Conservation (phyloP, 92 coral and sea anemone genomes). For the Micromussa lordhowensis region DNA sequence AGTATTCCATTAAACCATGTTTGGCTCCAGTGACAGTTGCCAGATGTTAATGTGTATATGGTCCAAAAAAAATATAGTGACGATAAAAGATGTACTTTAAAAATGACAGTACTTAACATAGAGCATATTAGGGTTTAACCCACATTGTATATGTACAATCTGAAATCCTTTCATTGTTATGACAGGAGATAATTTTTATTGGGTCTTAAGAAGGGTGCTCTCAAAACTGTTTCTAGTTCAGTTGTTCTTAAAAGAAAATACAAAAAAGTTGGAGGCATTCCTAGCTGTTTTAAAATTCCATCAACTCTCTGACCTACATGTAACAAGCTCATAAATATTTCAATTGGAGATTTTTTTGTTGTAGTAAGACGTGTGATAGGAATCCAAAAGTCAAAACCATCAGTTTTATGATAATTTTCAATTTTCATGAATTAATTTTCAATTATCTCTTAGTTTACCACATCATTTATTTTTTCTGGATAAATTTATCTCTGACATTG, state of each 20-base stretch:
- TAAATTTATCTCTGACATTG: slow-evolving; percentile 1
- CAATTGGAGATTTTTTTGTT: too few relatives aligned
- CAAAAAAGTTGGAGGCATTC: not conserved
- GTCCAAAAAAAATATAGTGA: not conserved
- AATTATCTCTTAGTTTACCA: not conserved
- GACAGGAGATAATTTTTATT: not conserved
- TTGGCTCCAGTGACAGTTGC: not conserved
- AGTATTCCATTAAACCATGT: not conserved
- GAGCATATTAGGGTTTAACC: not conserved
- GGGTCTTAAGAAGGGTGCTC: not conserved
- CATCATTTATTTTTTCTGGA: not conserved
- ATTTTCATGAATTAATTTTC: slow-evolving; percentile 1
- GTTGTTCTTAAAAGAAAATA: not conserved
- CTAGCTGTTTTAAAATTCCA: not conserved
- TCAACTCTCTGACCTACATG: not conserved
- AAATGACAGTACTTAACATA: not conserved
- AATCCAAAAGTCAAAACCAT: not conserved
- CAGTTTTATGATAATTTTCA: not conserved
- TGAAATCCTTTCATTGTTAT: not conserved
- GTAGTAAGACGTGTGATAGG: not conserved
- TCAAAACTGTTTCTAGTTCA: not conserved
- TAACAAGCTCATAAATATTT: too few relatives aligned
- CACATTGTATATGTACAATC: not conserved
- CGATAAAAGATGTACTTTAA: not conserved
- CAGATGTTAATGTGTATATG: not conserved